Conservation (phyloP, 2,797 vertebrate genomes). For the Falco naumanni region DNA sequence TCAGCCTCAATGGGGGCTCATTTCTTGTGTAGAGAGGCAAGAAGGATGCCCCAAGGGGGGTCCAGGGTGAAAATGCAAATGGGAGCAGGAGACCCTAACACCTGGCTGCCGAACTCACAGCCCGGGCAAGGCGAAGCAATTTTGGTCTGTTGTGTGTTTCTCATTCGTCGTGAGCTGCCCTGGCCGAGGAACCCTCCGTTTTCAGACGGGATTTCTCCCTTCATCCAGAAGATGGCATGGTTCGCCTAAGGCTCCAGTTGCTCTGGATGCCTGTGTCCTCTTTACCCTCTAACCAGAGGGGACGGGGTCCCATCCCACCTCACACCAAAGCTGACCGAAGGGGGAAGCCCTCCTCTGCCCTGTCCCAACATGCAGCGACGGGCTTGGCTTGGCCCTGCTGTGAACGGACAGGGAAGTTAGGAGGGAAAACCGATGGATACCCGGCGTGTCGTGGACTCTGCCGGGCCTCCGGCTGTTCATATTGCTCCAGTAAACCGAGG, state of each 20-base stretch:
- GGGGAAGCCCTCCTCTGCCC: not conserved
- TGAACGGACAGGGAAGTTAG: not conserved
- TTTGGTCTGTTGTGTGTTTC: not conserved
- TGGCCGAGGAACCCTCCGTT: accelerated
- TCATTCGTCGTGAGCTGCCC: accelerated
- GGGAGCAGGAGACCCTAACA: not conserved
- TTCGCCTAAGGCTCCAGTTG: not conserved
- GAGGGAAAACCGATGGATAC: not conserved
- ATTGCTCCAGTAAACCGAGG: not conserved
- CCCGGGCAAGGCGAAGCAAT: not conserved
- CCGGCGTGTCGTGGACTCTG: not conserved
- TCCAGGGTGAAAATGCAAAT: not conserved
- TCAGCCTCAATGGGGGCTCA: not conserved
- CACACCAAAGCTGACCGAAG: not conserved
- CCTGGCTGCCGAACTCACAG: not conserved
- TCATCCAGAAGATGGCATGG: slow-evolving; percentile 36
- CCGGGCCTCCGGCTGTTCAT: accelerated
- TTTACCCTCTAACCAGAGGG: not conserved
- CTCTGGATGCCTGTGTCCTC: not conserved
- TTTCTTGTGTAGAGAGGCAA: not conserved
- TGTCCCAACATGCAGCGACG: not conserved
- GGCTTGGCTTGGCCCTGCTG: not conserved
- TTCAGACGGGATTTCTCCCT: not conserved
- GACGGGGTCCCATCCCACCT: not conserved
- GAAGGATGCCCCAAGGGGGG: not conserved